phyloP scores from a whole-genome alignment of 2,113 vertebrate species.

The Laticauda colubrina region DNA sequence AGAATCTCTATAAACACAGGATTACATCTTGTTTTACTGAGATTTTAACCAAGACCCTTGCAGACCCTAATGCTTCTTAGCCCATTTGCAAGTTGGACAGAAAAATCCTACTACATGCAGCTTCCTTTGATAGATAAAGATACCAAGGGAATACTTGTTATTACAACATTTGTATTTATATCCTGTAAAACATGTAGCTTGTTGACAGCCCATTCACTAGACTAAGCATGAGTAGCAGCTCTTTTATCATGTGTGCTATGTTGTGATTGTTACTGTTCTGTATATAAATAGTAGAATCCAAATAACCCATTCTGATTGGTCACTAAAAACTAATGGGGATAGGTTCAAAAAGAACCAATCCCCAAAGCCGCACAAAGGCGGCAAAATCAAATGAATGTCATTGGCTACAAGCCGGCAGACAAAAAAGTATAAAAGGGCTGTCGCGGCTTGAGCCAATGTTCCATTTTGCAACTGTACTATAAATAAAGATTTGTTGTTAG shows the following conservation, averaged over 20 bases:
- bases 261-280: not conserved
- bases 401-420: no score
- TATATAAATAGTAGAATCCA: no score
- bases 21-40: not conserved
- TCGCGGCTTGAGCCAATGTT: no score
- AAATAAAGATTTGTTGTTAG: no score
- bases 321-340: no score
- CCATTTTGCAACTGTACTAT: no score
- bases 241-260: not conserved
- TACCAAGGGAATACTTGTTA: not conserved
- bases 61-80: not conserved
- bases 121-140: not conserved
- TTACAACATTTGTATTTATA: not conserved
- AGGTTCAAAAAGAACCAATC: no score
- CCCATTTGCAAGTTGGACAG: not conserved
- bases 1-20: not conserved
- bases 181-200: not conserved
- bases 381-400: no score
- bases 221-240: not conserved
- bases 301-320: no score
- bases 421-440: no score
- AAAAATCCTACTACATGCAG: not conserved
- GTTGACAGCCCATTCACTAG: not conserved
- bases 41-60: not conserved
- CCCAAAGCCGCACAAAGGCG: no score